phyloP scores from a whole-genome alignment of 2,113 vertebrate species.

The Gavialis gangeticus region DNA sequence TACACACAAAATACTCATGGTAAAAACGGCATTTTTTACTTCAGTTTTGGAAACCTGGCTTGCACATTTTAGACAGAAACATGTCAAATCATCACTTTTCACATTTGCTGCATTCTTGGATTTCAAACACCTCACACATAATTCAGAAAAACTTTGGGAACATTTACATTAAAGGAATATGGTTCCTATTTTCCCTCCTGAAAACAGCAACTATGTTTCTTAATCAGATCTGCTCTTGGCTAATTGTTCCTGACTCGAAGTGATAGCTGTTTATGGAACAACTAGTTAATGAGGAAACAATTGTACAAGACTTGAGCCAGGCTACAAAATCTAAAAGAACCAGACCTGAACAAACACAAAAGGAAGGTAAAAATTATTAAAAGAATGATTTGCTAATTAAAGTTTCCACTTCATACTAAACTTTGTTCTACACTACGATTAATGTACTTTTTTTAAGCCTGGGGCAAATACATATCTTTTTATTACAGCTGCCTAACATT shows the following conservation, averaged over 20 bases:
- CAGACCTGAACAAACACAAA: not conserved
- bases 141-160: not conserved
- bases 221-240: accelerated
- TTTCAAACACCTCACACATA: not conserved
- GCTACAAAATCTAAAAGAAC: not conserved
- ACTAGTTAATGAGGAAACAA: not conserved
- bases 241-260: not conserved
- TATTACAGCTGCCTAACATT: too few relatives aligned
- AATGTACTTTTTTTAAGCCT: too few relatives aligned
- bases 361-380: accelerated
- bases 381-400: not conserved
- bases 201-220: accelerated
- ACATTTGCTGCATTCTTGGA: not conserved
- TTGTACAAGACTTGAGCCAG: accelerated
- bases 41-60: not conserved
- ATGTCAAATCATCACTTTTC: not conserved
- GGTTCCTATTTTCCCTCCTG: not conserved
- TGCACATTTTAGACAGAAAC: not conserved
- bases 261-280: not conserved
- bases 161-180: not conserved
- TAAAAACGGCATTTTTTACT: not conserved
- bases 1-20: accelerated
- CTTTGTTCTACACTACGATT: too few relatives aligned
- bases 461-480: too few relatives aligned
- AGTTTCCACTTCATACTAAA: too few relatives aligned